Base-by-base conservation (phyloP, 2,888 invertebrate genomes). In the Argyra leucocephala region DNA sequence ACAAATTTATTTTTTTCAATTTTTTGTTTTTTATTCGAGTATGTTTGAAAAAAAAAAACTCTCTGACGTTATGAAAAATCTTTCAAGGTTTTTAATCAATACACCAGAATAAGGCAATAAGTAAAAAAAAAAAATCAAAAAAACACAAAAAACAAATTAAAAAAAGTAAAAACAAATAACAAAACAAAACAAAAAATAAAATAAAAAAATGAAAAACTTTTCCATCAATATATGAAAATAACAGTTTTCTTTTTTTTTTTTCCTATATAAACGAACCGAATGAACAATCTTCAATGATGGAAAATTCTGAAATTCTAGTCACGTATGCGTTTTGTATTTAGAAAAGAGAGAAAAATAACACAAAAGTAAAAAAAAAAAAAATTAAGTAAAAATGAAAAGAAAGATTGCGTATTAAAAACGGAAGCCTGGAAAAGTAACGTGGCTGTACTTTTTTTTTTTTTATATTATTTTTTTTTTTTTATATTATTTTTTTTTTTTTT, bases 1-100 rank as follows among this genome's bases (percentile, higher is more conserved):
- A 18, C n/a, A 48, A 48, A 5, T 48, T 48, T 48, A 18, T 18
- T 48, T 9, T 48, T 31, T 31, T 31, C n/a, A n/a, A 3, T 31
- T n/a, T 31, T 31, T 31, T 31, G 3, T 31, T 31, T 31, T 31
- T 31, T 31, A 4, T 31, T 31, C 12, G 31, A 7, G 31, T 4
- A 6, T 26, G 4, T 31, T 12, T 10, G 31, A 12, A 31, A 31
- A 37, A 48, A 12, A 31, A 31, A 37, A 48, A 48, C 31, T 31
- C 12, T 48, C 48, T 48, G 18, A 48, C 48, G 18, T 12, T 48
- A 48, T 48, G 48, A 48, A 15, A 48, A 48, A 48, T 48, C 48
- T 48, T 48, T 48, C 48, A 48, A 48, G 48, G 48, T 48, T 48
- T 48, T 48, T 48, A 48, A 48, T 48, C 48, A 48, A 48, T 48